phyloP scores from a whole-genome alignment of 2,888 invertebrate genomes.

The Archips xylosteana region DNA sequence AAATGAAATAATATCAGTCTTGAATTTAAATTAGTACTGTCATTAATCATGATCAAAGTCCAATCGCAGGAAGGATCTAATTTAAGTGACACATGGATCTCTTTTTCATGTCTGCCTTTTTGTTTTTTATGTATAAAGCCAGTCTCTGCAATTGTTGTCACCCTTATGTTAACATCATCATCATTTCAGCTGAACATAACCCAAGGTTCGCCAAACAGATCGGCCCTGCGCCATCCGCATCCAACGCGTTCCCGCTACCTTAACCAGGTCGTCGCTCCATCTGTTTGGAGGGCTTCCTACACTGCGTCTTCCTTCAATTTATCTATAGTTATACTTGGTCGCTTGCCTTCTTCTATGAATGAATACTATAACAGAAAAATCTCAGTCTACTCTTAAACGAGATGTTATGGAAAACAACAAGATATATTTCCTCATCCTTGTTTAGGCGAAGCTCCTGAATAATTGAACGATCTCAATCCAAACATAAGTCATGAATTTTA shows the following conservation, averaged over 20 bases:
- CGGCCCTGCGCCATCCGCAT: no score
- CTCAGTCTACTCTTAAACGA: slow-evolving; percentile 4
- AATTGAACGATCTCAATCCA: slow-evolving; percentile 38
- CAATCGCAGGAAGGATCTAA: neutral
- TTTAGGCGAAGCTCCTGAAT: slow-evolving; percentile 38
- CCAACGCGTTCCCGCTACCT: no score
- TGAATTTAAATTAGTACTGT: slow-evolving; percentile 35
- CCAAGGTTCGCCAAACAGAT: no score
- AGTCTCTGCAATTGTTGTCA: no score
- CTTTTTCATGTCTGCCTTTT: neutral
- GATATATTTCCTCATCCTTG: slow-evolving; percentile 25
- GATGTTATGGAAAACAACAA: slow-evolving; percentile 40
- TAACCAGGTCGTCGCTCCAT: no score
- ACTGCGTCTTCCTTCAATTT: no score
- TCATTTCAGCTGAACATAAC: no score
- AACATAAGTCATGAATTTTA: slow-evolving; percentile 40
- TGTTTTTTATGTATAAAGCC: no score
- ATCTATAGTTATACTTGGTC: no score
- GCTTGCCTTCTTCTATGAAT: no score
- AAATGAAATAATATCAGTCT: slow-evolving; percentile 30
- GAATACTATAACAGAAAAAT: neutral
- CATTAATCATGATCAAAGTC: slow-evolving; percentile 33
- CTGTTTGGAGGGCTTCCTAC: no score
- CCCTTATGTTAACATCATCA: no score
- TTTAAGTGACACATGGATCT: neutral